phyloP scores from a whole-genome alignment of 1,140 invertebrate genomes.

The Antheraea mylitta region DNA sequence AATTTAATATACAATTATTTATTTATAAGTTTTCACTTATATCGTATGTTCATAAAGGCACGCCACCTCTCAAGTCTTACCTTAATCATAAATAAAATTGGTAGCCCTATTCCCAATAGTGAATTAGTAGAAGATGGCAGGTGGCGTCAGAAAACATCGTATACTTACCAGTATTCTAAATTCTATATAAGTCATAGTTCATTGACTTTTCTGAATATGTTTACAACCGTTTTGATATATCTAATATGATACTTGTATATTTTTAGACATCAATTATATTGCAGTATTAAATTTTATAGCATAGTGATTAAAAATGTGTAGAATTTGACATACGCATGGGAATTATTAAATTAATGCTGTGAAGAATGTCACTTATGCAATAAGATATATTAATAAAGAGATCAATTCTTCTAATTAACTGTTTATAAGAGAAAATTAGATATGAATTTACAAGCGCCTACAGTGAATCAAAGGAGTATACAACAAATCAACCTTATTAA shows the following conservation, averaged over 20 bases:
- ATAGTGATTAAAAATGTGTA: background rate
- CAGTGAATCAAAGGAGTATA: background rate
- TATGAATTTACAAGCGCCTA: background rate
- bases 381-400: too few species aligned
- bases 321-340: too few species aligned
- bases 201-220: background rate
- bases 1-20: too few species aligned
- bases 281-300: background rate
- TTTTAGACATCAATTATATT: background rate
- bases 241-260: background rate
- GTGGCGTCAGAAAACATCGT: constrained; percentile 19
- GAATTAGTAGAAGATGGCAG: constrained; percentile 9
- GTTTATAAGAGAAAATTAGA: background rate
- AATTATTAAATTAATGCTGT: too few species aligned
- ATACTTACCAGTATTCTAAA: constrained; percentile 10
- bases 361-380: too few species aligned
- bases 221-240: background rate
- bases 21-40: too few species aligned
- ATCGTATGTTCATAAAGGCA: too few species aligned
- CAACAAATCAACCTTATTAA: background rate
- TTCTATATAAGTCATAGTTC: background rate
- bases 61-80: too few species aligned
- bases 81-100: background rate
- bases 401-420: too few species aligned
- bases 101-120: background rate